A percentile compares a stretch with the other conserved stretches of the same genome.
Conservation (phyloP, 1,140 invertebrate genomes). For the Telenomus remus region DNA sequence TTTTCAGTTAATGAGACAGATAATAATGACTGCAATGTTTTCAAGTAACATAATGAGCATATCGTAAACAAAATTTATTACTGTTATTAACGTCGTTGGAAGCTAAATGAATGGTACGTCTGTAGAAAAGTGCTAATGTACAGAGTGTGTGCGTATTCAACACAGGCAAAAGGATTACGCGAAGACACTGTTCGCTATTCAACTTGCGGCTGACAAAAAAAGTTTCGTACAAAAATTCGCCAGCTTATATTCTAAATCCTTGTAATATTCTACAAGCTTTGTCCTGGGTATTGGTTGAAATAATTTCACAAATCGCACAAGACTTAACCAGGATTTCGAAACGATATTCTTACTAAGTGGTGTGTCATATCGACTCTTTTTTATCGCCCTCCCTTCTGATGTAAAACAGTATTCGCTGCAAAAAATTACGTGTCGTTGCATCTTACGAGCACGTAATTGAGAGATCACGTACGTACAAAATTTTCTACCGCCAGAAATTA, state of each 20-base stretch:
- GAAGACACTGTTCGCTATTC: conserved; percentile 38
- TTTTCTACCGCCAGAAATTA: too few relatives aligned
- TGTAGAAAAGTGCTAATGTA: conserved; percentile 28
- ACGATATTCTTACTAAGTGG: conserved; percentile 28
- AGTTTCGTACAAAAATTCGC: conserved; percentile 40
- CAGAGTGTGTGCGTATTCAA: background rate
- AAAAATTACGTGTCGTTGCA: too few relatives aligned
- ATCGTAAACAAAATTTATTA: too few relatives aligned
- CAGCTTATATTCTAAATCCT: conserved; percentile 48
- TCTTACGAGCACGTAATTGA: too few relatives aligned
- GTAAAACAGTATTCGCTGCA: conserved; percentile 16
- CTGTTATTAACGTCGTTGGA: background rate
- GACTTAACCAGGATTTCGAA: conserved; percentile 35
- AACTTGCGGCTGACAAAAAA: conserved; percentile 33
- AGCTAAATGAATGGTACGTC: conserved; percentile 7
- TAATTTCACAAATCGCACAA: conserved; percentile 50
- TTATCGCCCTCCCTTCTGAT: conserved; percentile 4
- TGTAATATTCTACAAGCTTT: conserved; percentile 45
- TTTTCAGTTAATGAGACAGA: too few relatives aligned
- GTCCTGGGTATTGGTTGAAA: conserved; percentile 43
- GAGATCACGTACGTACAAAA: too few relatives aligned
- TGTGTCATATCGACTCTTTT: conserved; percentile 6
- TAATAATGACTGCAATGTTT: too few relatives aligned
- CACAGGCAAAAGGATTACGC: conserved; percentile 24
- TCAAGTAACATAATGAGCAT: too few relatives aligned